A percentile compares a stretch with the other conserved stretches of the same genome.
These are phyloP conservation scores for Drosophila eugracilis DNA, from an alignment of 1,140 invertebrate species.

Conservation along the genomic window DNA sequence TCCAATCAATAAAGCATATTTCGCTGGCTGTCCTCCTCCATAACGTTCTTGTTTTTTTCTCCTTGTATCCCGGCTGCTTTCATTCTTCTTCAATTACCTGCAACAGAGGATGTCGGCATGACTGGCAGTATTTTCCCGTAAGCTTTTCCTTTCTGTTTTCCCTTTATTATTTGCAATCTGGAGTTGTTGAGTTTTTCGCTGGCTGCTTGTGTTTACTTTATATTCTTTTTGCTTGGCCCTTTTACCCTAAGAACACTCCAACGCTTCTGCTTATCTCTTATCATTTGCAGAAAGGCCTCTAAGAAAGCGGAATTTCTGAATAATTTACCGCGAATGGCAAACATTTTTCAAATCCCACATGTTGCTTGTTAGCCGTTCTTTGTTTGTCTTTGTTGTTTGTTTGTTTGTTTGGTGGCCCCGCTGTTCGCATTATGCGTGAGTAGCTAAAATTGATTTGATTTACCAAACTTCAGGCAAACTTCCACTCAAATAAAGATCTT, in stretches of 20 bases:
- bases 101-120: background rate
- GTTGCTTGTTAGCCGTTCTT: constrained; percentile 12
- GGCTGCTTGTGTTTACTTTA: constrained; percentile 23
- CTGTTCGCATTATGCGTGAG: constrained; percentile 21
- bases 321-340: constrained; percentile 15
- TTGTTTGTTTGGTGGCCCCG: constrained; percentile 24
- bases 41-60: constrained; percentile 10
- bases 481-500: no score
- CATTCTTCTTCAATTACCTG: constrained; percentile 12
- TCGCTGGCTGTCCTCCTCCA: constrained; percentile 9
- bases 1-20: constrained; percentile 53
- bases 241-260: background rate
- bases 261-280: constrained; percentile 15
- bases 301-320: constrained; percentile 27
- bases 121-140: constrained; percentile 11
- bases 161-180: constrained; percentile 40
- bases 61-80: constrained; percentile 6
- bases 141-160: constrained; percentile 1
- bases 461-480: background rate
- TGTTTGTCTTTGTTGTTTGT: constrained; percentile 29
- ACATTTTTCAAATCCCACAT: constrained; percentile 33
- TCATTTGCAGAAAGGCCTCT: constrained; percentile 11
- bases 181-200: constrained; percentile 45
- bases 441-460: constrained; percentile 35
- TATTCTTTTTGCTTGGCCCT: constrained; percentile 18